Percentiles rank a stretch among this genome's conserved stretches.
These are phyloP conservation scores for Coleophora deauratella DNA, from an alignment of 2,888 invertebrate genomes.

Conservation along the genomic window DNA sequence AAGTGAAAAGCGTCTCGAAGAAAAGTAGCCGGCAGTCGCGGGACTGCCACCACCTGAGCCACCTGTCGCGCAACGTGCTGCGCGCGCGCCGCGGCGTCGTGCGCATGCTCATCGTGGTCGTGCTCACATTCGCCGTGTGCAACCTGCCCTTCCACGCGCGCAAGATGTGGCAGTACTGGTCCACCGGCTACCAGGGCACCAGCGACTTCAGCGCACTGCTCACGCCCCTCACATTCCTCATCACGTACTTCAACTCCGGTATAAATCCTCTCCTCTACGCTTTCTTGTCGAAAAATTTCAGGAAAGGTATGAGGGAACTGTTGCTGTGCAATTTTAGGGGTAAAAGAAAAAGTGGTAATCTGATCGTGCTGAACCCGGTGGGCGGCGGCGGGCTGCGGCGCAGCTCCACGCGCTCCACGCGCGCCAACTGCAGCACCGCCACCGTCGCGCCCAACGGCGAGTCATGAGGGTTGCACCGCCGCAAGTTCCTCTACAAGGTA, in stretches of 20 bases:
- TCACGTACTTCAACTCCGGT: conserved; percentile 92
- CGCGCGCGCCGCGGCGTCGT: conserved; percentile 89
- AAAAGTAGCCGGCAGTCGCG: conserved; percentile 50
- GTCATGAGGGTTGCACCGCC: conserved; percentile 61
- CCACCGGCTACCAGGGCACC: conserved; percentile 78
- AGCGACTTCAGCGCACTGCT: conserved; percentile 84
- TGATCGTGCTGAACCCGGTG: conserved; percentile 59
- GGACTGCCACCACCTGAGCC: conserved; percentile 77
- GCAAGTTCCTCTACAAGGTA: conserved; percentile 55
- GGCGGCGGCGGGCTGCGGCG: conserved; percentile 53
- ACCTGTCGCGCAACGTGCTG: conserved; percentile 83
- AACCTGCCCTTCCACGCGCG: conserved; percentile 92
- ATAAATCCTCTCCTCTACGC: conserved; percentile 94
- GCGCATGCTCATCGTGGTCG: conserved; percentile 90
- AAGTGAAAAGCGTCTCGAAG: conserved; percentile 40
- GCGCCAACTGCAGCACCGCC: conserved; percentile 72
- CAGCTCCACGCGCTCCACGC: conserved; percentile 68
- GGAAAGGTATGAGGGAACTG: conserved; percentile 88
- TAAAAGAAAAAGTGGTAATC: conserved; percentile 55
- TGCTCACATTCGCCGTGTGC: conserved; percentile 90
- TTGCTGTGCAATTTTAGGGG: conserved; percentile 74
- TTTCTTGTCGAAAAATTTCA: conserved; percentile 86
- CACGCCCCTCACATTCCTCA: conserved; percentile 89
- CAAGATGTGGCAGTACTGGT: conserved; percentile 92
- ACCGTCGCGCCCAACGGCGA: conserved; percentile 66